Evolutionary conservation across 2,888 invertebrate genomes (phyloP).

Genomic region (Congeria kusceri): DNA sequence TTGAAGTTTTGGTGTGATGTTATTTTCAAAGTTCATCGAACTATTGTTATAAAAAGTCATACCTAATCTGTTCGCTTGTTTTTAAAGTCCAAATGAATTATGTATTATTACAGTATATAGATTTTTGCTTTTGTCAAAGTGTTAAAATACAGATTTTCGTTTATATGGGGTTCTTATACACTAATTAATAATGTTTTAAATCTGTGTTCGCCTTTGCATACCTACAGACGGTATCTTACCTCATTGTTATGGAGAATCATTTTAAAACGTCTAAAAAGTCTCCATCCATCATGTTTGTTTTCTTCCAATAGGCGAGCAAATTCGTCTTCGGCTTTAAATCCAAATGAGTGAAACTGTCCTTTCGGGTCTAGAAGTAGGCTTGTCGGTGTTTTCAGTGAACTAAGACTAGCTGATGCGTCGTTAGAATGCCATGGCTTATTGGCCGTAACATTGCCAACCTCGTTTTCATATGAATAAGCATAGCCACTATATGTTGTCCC

Average conservation of each 20-base stretch:
- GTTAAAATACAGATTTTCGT: no score
- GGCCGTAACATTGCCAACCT: not conserved
- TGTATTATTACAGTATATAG: no score
- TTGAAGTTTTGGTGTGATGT: no score
- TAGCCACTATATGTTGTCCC: not conserved
- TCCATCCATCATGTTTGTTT: constrained; percentile 43
- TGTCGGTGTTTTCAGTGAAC: constrained; percentile 1
- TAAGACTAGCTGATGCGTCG: not conserved
- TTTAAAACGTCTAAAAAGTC: constrained; percentile 47
- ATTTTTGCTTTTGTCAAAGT: no score
- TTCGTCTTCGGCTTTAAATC: constrained; percentile 25
- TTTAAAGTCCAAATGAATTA: no score
- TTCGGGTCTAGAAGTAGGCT: not conserved
- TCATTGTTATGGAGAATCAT: constrained; percentile 37
- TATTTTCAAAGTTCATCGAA: no score
- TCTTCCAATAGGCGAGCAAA: constrained; percentile 40
- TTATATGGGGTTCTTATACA: no score
- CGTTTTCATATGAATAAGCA: not conserved
- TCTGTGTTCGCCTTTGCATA: no score
- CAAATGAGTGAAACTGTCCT: constrained; percentile 1
- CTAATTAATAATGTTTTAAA: no score
- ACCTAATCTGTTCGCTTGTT: no score
- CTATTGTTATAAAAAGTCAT: no score
- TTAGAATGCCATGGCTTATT: not conserved
- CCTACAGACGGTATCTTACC: constrained; percentile 2